phyloP scores from a whole-genome alignment of 2,888 invertebrate species.

The Drosophila barbarae region DNA sequence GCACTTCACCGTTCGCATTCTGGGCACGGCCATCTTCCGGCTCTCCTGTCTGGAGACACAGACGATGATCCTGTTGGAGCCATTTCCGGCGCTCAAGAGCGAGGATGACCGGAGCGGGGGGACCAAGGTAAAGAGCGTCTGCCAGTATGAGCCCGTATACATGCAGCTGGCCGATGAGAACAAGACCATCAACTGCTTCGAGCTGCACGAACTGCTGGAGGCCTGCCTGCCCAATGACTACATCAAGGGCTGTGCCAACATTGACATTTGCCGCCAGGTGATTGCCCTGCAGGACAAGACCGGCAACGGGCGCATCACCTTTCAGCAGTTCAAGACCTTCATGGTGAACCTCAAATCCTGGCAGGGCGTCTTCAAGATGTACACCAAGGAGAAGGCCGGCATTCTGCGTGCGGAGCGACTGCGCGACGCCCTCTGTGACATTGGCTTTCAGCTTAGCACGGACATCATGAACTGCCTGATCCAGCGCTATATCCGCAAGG shows the following conservation, averaged over 20 bases:
- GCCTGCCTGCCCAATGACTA: constrained; percentile 96
- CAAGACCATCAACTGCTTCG: constrained; percentile 92
- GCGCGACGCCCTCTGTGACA: constrained; percentile 90
- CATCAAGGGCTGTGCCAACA: constrained; percentile 94
- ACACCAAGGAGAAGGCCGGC: constrained; percentile 94
- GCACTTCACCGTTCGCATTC: constrained; percentile 90
- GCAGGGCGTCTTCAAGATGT: constrained; percentile 94
- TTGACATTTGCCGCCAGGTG: constrained; percentile 94
- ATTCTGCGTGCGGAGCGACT: constrained; percentile 92
- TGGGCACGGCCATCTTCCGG: constrained; percentile 87
- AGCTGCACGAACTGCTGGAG: constrained; percentile 92
- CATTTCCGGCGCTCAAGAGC: constrained; percentile 78
- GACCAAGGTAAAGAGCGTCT: constrained; percentile 78
- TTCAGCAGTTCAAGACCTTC: constrained; percentile 92
- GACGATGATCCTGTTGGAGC: constrained; percentile 79
- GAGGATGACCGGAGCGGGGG: constrained; percentile 80
- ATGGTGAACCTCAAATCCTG: constrained; percentile 95
- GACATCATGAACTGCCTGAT: constrained; percentile 90
- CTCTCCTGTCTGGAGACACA: constrained; percentile 86
- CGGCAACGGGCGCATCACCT: constrained; percentile 89
- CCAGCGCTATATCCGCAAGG: constrained; percentile 93
- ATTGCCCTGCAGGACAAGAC: constrained; percentile 91
- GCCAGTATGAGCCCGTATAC: constrained; percentile 93
- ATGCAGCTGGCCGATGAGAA: constrained; percentile 94
- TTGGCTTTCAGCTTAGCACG: constrained; percentile 92